A percentile compares a stretch with the other conserved stretches of the same genome.
These are phyloP conservation scores for Thyatira batis DNA, from an alignment of 2,888 invertebrate genomes.

Conservation along the genomic window DNA sequence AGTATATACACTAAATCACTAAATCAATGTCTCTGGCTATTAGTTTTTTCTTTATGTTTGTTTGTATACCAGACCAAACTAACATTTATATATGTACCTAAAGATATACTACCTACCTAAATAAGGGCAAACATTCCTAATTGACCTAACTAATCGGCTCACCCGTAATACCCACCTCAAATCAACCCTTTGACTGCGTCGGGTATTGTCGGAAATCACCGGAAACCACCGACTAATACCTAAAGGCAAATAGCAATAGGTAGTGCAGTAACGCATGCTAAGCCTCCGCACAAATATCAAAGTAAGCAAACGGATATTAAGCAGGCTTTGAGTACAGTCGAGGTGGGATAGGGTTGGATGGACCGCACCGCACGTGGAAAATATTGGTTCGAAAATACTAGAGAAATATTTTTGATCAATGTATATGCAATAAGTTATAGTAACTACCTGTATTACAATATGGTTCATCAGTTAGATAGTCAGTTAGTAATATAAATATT, in stretches of 20 bases:
- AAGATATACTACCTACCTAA: conserved; percentile 8
- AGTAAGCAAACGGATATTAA: conserved; percentile 70
- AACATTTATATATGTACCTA: too few species aligned
- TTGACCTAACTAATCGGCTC: conserved; percentile 63
- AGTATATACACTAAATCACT: too few species aligned
- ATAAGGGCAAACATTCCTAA: conserved; percentile 45
- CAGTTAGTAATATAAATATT: too few species aligned
- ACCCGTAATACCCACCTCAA: conserved; percentile 35
- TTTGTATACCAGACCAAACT: too few species aligned
- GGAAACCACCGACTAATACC: conserved; percentile 26
- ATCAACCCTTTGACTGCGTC: conserved; percentile 60
- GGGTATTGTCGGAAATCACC: conserved; percentile 21
- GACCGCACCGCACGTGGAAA: background rate
- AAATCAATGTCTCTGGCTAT: too few species aligned
- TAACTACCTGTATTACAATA: too few species aligned
- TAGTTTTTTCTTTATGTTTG: too few species aligned
- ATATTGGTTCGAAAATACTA: background rate
- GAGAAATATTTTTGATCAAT: too few species aligned
- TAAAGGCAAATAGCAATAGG: conserved; percentile 55
- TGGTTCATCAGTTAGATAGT: too few species aligned
- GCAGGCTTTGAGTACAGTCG: conserved; percentile 57
- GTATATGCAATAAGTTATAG: too few species aligned
- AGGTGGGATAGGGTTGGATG: conserved; percentile 15
- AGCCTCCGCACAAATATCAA: conserved; percentile 71
- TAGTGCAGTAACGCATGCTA: conserved; percentile 45